Evolutionary conservation across 1,140 invertebrate genomes (phyloP).

Genomic region (Diachasmimorpha longicaudata): DNA sequence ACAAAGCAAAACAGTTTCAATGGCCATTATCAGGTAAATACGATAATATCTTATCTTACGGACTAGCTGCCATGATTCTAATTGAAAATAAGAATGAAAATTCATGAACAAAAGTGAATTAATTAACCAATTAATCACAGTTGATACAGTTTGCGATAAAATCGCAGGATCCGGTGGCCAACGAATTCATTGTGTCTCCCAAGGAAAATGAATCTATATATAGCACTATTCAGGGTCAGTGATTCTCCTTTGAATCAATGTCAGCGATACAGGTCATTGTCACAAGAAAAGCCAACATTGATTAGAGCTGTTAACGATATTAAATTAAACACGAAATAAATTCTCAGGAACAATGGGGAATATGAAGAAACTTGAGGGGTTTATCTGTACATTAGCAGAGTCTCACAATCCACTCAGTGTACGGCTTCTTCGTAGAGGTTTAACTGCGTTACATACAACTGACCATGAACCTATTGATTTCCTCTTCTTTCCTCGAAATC

Average conservation of each 20-base stretch:
- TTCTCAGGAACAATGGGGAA: not conserved
- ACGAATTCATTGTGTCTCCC: not conserved
- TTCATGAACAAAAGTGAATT: not conserved
- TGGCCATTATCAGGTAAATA: not conserved
- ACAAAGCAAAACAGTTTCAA: not conserved
- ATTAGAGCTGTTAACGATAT: not conserved
- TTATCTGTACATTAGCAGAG: not conserved
- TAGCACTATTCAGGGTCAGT: not conserved
- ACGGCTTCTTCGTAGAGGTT: not conserved
- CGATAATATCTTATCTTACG: not conserved
- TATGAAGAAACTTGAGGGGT: not conserved
- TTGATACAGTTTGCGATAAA: not conserved
- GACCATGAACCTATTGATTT: constrained; percentile 4
- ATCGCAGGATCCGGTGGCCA: not conserved
- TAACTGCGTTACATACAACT: not conserved
- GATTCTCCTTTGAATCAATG: not conserved
- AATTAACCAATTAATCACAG: not conserved
- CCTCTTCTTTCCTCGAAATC: not conserved
- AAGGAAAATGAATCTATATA: not conserved
- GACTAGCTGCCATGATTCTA: not conserved
- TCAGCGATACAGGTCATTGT: not conserved
- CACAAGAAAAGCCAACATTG: not conserved
- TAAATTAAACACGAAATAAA: not conserved
- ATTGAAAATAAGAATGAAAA: not conserved
- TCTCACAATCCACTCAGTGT: not conserved